Conservation (phyloP, 2,113 vertebrate species). For the Periophthalmodon schlosseri region DNA sequence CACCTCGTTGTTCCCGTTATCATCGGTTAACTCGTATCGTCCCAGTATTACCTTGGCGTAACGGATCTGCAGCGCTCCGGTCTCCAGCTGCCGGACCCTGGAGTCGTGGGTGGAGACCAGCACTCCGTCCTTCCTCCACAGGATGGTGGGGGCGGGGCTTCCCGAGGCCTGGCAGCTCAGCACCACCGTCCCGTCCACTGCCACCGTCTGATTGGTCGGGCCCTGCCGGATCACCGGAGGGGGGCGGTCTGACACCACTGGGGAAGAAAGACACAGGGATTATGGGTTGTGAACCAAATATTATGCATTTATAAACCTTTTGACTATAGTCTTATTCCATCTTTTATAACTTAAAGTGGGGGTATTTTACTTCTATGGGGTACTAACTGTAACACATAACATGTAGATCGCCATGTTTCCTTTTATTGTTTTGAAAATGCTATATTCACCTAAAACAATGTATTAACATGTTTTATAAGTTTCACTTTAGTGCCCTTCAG, state of each 20-base stretch:
- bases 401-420: no score
- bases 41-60: constrained; percentile 87
- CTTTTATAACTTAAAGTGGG: no score
- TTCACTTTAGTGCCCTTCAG: no score
- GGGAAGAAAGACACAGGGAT: constrained; percentile 22
- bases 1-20: no score
- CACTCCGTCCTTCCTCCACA: constrained; percentile 93
- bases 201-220: constrained; percentile 94
- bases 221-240: constrained; percentile 95
- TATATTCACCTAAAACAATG: no score
- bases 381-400: no score
- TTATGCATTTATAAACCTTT: no score
- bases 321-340: no score
- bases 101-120: constrained; percentile 93
- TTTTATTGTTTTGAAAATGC: no score
- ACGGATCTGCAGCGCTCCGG: constrained; percentile 89
- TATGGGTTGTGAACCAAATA: background rate
- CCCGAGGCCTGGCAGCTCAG: constrained; percentile 89
- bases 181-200: constrained; percentile 90
- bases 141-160: constrained; percentile 87
- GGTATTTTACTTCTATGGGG: no score
- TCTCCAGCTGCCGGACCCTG: constrained; percentile 91
- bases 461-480: no score
- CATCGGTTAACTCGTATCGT: no score
- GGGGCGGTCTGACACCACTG: constrained; percentile 95